Evolutionary conservation across 2,113 vertebrate species (phyloP), one percentile per base, ranked within the genome.

Genomic region (Cheilinus undulatus): DNA sequence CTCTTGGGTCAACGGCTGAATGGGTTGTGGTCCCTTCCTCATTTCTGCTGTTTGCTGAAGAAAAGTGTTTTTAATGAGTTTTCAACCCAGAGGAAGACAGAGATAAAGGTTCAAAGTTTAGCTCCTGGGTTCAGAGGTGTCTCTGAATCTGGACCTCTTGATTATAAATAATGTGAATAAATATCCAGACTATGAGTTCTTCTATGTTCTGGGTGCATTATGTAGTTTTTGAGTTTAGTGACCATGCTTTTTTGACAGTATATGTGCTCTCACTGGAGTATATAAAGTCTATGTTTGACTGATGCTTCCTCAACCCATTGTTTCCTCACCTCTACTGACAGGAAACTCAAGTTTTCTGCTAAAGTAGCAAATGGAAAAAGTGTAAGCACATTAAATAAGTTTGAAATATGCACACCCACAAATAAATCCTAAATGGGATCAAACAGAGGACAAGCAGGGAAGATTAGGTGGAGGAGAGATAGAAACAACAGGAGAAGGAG

Each of bases 61-160:
- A 70, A 43, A 43, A 15, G 11, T 15, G 27, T 32, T 58, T 38
- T 71, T 63, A 79, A 72, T 80, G 71, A 80, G 58, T 32, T 63
- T 10, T 4, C 23, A 28, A 72, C 62, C 45, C 67, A 9, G 51
- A 26, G 62, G 67, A 64, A 68, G 49, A 36, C 0, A 14, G 27
- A 20, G 27, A 36, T 34, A 70, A 57, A 59, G 8, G 48, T 20
- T 0, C 49, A 30, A 15, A 54, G 59, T 65, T n/a, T 24, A 13
- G 13, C 13, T 40, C 22, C 20, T 28, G 54, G 27, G 17, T 26
- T 34, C 40, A 38, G 56, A 32, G 38, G 45, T 59, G 14, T 64
- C 56, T 65, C 76, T 69, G 73, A 69, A 76, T 20, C 51, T 26
- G 32, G 19, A 1, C 58, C 40, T 27, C 43, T 38, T 53, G 14